A percentile compares a stretch with the other conserved stretches of the same genome.
These are phyloP conservation scores for Bicyclus anynana DNA, from an alignment of 1,140 invertebrate species.

Conservation along the genomic window DNA sequence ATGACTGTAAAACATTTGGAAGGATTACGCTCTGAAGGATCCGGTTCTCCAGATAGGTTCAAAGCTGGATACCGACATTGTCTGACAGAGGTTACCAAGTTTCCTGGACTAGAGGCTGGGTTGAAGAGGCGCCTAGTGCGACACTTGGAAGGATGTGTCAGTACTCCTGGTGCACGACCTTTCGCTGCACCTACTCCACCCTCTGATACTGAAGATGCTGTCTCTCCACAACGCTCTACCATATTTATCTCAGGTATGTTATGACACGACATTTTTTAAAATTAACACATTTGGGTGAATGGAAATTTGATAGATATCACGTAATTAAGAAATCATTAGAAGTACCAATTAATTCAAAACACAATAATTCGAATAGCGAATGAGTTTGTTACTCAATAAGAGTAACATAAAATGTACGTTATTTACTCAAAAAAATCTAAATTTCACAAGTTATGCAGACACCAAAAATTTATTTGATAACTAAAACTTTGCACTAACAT, in stretches of 20 bases:
- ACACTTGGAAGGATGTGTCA: slow-evolving; percentile 85
- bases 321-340: too few relatives aligned
- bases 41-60: slow-evolving; percentile 91
- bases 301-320: too few relatives aligned
- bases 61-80: slow-evolving; percentile 93
- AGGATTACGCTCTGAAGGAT: slow-evolving; percentile 86
- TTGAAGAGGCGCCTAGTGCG: slow-evolving; percentile 84
- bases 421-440: too few relatives aligned
- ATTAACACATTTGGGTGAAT: too few relatives aligned
- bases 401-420: too few relatives aligned
- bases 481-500: neutral
- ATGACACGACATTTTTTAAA: too few relatives aligned
- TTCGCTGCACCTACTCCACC: slow-evolving; percentile 79
- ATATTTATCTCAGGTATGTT: slow-evolving; percentile 69
- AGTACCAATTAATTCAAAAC: too few relatives aligned
- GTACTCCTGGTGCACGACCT: slow-evolving; percentile 55
- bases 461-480: too few relatives aligned
- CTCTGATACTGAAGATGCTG: slow-evolving; percentile 77
- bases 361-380: too few relatives aligned
- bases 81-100: slow-evolving; percentile 88
- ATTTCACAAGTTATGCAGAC: too few relatives aligned
- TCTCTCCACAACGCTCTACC: slow-evolving; percentile 60
- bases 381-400: too few relatives aligned
- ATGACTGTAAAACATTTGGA: slow-evolving; percentile 97
- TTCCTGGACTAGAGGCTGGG: slow-evolving; percentile 83